Evolutionary conservation across 1,140 invertebrate species (phyloP), one percentile per base, ranked within the genome.

Genomic region (Pinna nobilis): DNA sequence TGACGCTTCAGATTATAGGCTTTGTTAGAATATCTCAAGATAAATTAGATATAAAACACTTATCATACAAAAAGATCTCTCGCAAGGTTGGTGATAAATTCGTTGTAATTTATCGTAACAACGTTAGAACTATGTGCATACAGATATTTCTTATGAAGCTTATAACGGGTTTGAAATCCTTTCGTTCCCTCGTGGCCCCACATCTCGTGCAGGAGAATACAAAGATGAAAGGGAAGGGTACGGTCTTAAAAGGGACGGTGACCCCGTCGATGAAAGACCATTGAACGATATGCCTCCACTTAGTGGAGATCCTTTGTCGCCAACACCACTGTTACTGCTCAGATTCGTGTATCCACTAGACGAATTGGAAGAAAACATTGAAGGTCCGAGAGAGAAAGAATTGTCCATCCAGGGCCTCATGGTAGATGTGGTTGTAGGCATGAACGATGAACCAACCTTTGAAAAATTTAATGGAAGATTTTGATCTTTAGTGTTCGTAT

Each of bases 381-480:
- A 74, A 18, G 66, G 49, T 30, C 66, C 51, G 2, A 74, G 44
- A 13, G 72, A 55, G 20, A 74, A 74, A 32, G 72, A n/a, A 65
- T 49, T 74, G 66, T 74, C 72, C 66, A 74, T 70, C 72, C 72
- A 74, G 2, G 72, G 66, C 39, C 72, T 41, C 60, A 74, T 64
- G 4, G 72, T 69, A 0, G 72, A 57, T 3, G 72, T 69, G 33
- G 66, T 69, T 28, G 70, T 55, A 18, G 50, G 44, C 33, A 68
- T 68, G 18, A 55, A 70, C 2, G 72, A 63, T 15, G 72, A 68
- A 28, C 72, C 67, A 20, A 67, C 44, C 63, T 69, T 68, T 18
- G 72, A 74, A 59, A 60, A 74, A 47, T 74, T 74, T 20, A 74
- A 32, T 28, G 72, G 66, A 49, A 67, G 49, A 30, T 64, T 74